phyloP scores from a whole-genome alignment of 2,113 vertebrate species.

The Sinosuthora webbiana region DNA sequence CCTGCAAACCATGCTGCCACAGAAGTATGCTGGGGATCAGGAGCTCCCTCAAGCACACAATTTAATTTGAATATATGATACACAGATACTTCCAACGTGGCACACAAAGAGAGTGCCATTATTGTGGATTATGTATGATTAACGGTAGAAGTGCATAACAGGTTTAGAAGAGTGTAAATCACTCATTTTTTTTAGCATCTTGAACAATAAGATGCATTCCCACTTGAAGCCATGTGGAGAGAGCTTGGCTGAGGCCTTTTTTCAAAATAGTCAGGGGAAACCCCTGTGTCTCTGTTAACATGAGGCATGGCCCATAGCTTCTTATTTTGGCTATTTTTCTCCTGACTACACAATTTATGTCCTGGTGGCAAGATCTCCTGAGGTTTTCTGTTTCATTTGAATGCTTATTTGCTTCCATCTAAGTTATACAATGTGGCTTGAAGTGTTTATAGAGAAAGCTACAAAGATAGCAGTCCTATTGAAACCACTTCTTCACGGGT shows the following conservation, averaged over 20 bases:
- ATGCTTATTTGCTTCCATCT: conserved; percentile 30
- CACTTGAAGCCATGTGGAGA: not conserved
- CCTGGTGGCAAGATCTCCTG: conserved; percentile 5
- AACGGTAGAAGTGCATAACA: not conserved
- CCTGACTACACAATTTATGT: conserved; percentile 2
- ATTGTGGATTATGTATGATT: conserved; percentile 19
- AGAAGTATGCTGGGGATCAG: not conserved
- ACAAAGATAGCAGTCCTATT: conserved; percentile 13
- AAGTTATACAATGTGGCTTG: not conserved
- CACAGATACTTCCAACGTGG: not conserved
- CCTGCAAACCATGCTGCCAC: not conserved
- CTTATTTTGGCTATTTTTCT: conserved; percentile 23
- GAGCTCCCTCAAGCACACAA: conserved; percentile 21
- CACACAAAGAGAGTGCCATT: conserved; percentile 16
- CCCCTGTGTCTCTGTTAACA: not conserved
- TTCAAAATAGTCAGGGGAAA: conserved; percentile 42
- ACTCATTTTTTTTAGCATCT: not conserved
- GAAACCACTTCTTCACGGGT: conserved; percentile 6
- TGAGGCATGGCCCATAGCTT: not conserved
- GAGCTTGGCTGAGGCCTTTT: not conserved
- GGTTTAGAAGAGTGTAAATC: conserved; percentile 9
- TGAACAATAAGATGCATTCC: not conserved
- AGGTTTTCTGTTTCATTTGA: conserved; percentile 31
- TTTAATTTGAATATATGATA: conserved; percentile 53
- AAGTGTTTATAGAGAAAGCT: conserved; percentile 21